Conservation (phyloP, 2,113 vertebrate species). For the Cathartes aura region DNA sequence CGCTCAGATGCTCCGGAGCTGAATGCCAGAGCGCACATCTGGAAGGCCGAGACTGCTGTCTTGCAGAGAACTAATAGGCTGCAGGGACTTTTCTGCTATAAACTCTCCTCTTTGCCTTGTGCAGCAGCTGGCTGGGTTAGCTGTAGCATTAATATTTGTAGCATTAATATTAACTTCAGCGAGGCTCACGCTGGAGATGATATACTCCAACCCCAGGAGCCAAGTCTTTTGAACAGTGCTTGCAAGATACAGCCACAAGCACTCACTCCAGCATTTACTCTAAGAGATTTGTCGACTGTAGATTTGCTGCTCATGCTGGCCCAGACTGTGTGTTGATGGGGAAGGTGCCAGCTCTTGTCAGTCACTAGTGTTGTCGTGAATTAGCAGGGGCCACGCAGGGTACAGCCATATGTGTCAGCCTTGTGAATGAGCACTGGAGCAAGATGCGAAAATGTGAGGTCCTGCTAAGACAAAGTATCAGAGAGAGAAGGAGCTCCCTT, state of each 20-base stretch:
- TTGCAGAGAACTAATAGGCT: background rate
- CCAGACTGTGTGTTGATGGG: slow-evolving; percentile 23
- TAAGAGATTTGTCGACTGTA: background rate
- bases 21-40: slow-evolving; percentile 12
- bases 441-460: background rate
- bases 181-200: background rate
- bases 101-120: background rate
- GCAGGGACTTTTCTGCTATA: background rate
- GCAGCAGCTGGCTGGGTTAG: slow-evolving; percentile 17
- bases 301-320: slow-evolving; percentile 27
- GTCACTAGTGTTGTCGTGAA: slow-evolving; percentile 50
- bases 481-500: background rate
- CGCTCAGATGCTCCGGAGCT: background rate
- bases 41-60: background rate
- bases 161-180: slow-evolving; percentile 38
- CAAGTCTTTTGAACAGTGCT: background rate
- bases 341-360: slow-evolving; percentile 62
- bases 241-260: background rate
- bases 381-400: slow-evolving; percentile 35
- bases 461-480: background rate
- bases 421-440: slow-evolving; percentile 48
- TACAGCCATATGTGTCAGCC: slow-evolving; percentile 44
- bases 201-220: background rate
- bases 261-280: background rate
- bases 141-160: background rate